These are phyloP conservation scores for Seladonia tumulorum DNA, from an alignment of 2,888 invertebrate species.

Conservation along the genomic window DNA sequence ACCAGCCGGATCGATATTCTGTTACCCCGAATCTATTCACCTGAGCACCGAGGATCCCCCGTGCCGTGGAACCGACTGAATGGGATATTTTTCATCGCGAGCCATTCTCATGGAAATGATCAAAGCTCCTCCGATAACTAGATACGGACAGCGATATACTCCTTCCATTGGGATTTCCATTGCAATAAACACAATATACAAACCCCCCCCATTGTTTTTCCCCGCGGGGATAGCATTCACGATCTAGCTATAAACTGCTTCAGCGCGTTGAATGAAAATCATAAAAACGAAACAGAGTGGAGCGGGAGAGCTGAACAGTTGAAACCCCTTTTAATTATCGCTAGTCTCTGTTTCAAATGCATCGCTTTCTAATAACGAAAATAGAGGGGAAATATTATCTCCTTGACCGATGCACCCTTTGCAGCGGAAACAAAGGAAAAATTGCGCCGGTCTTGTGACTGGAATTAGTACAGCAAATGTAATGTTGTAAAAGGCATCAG, in stretches of 20 bases:
- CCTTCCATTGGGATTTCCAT: background rate
- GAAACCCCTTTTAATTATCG: background rate
- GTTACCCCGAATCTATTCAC: slow-evolving; percentile 20
- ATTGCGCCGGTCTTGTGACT: no score
- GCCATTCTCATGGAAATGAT: slow-evolving; percentile 17
- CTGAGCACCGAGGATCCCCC: slow-evolving; percentile 18
- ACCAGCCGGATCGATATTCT: slow-evolving; percentile 49
- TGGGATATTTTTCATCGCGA: slow-evolving; percentile 11
- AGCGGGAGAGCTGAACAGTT: background rate
- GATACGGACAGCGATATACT: background rate
- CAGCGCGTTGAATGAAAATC: background rate
- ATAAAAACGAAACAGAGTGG: background rate
- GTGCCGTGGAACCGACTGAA: slow-evolving; percentile 9
- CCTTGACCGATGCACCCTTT: no score
- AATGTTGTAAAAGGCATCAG: no score
- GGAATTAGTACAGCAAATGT: no score
- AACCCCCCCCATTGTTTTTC: background rate
- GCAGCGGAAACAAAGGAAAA: no score
- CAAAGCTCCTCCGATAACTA: background rate
- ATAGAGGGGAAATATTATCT: no score
- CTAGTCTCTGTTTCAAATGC: no score
- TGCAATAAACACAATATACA: background rate
- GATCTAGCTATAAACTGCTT: background rate
- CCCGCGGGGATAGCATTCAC: background rate
- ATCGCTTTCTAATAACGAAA: no score